Evolutionary conservation across 2,113 vertebrate genomes (phyloP).

Genomic region (Callochromis pleurospilus): DNA sequence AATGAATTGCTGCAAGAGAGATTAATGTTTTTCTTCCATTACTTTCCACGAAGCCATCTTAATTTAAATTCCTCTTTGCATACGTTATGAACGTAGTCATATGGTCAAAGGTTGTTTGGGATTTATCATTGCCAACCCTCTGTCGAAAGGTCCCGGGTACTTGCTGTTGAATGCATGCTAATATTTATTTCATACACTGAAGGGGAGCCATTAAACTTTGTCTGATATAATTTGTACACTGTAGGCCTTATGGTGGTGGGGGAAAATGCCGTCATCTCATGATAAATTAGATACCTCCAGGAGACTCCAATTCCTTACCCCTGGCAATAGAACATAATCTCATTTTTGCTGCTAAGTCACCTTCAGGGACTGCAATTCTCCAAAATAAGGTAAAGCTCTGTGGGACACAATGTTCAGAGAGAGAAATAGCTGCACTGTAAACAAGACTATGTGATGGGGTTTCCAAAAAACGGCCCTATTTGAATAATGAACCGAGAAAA

Average conservation of each 20-base stretch:
- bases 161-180: constrained; percentile 45
- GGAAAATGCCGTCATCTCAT: constrained; percentile 54
- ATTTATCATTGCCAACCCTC: constrained; percentile 19
- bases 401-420: constrained; percentile 50
- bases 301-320: constrained; percentile 67
- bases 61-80: constrained; percentile 47
- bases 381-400: constrained; percentile 59
- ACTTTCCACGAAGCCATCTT: constrained; percentile 27
- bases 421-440: constrained; percentile 50
- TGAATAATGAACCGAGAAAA: constrained; percentile 41
- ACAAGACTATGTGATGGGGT: constrained; percentile 38
- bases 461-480: constrained; percentile 37
- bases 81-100: constrained; percentile 28
- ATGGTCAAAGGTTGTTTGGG: constrained; percentile 43
- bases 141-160: constrained; percentile 31
- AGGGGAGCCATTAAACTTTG: constrained; percentile 59
- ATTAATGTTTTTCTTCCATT: constrained; percentile 47
- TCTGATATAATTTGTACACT: constrained; percentile 65
- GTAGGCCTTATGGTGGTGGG: constrained; percentile 28
- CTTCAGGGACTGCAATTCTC: constrained; percentile 69
- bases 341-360: constrained; percentile 74
- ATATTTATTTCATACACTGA: constrained; percentile 56
- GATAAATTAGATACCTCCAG: constrained; percentile 71
- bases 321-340: constrained; percentile 72
- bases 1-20: constrained; percentile 37